These are phyloP conservation scores for Argya squamiceps DNA, from an alignment of 2,797 vertebrate genomes.

Conservation along the genomic window DNA sequence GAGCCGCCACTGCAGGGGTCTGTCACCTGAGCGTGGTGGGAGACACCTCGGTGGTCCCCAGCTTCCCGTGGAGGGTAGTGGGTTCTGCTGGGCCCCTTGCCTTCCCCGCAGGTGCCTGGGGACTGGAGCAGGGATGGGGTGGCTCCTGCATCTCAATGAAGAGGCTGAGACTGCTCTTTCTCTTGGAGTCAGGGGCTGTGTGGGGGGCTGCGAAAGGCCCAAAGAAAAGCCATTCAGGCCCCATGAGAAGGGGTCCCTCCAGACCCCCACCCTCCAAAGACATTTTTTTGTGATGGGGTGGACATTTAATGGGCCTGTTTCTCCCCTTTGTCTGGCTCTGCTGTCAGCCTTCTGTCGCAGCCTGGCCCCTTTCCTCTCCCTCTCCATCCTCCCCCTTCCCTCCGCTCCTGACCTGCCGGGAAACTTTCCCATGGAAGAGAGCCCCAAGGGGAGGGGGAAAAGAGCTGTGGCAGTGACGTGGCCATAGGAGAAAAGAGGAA, in stretches of 20 bases:
- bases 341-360: slow-evolving; percentile 69
- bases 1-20: not conserved
- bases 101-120: not conserved
- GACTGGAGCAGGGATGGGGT: not conserved
- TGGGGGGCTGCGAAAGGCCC: slow-evolving; percentile 19
- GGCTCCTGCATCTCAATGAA: slow-evolving; percentile 38
- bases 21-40: not conserved
- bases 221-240: slow-evolving; percentile 50
- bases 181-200: not conserved
- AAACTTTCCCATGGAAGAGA: slow-evolving; percentile 76
- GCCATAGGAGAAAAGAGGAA: slow-evolving; percentile 8
- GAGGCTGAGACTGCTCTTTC: slow-evolving; percentile 1
- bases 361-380: slow-evolving; percentile 32
- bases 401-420: slow-evolving; percentile 49
- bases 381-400: slow-evolving; percentile 41
- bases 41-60: not conserved
- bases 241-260: slow-evolving; percentile 10
- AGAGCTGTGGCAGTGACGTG: not conserved
- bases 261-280: not conserved
- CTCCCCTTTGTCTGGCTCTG: slow-evolving; percentile 67
- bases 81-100: not conserved
- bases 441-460: slow-evolving; percentile 26
- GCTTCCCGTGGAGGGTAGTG: accelerated
- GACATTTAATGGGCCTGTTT: slow-evolving; percentile 60
- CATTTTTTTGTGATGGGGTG: slow-evolving; percentile 20